phyloP scores from a whole-genome alignment of 2,888 invertebrate genomes.

The Empis livida region DNA sequence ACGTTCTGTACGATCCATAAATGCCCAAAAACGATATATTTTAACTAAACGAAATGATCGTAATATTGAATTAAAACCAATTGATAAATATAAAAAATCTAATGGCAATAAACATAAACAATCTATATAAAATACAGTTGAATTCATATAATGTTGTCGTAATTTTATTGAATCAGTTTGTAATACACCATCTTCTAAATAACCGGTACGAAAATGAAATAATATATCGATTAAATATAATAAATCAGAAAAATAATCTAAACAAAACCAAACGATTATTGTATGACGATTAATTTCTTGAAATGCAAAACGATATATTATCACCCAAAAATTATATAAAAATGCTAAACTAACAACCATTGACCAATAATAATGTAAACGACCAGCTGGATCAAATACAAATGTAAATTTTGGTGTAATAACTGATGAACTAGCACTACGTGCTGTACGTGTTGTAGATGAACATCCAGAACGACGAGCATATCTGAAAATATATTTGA shows the following conservation, averaged over 20 bases:
- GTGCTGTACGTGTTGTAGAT: conserved; percentile 15
- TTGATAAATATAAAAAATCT: conserved; percentile 95
- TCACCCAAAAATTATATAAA: conserved; percentile 95
- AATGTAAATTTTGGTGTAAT: conserved; percentile 66
- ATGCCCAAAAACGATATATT: conserved; percentile 96
- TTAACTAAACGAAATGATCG: conserved; percentile 93
- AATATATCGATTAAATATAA: conserved; percentile 92
- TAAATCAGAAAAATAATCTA: conserved; percentile 95
- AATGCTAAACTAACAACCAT: conserved; percentile 93
- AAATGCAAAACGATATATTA: conserved; percentile 97
- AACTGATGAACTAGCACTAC: conserved; percentile 21
- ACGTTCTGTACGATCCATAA: conserved; percentile 95
- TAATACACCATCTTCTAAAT: conserved; percentile 92
- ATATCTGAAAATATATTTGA: conserved; percentile 12
- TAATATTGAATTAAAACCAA: conserved; percentile 92
- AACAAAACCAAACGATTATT: conserved; percentile 86
- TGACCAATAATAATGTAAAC: conserved; percentile 94
- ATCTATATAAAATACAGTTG: conserved; percentile 94
- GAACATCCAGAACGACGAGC: conserved; percentile 17
- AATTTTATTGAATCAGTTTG: conserved; percentile 91
- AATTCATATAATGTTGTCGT: conserved; percentile 95
- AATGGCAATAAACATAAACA: conserved; percentile 93
- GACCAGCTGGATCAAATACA: conserved; percentile 96
- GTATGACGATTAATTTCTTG: conserved; percentile 93
- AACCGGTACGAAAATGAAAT: conserved; percentile 96